phyloP scores from a whole-genome alignment of 1,140 invertebrate genomes.

The Drosophila saltans region DNA sequence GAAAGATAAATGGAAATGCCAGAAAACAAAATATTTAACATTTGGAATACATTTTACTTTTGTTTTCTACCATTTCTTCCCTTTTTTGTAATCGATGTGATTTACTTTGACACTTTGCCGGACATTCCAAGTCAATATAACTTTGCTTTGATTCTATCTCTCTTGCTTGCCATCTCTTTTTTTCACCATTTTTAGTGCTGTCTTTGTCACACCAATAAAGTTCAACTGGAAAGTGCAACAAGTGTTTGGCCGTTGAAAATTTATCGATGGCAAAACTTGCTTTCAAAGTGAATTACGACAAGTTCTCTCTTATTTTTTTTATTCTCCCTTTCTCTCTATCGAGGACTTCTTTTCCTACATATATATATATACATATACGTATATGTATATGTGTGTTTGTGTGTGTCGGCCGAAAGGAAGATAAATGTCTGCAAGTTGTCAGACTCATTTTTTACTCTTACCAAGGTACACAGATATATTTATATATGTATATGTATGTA shows the following conservation, averaged over 20 bases:
- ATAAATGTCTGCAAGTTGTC: conserved; percentile 66
- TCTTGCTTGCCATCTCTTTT: neutral
- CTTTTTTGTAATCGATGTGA: conserved; percentile 47
- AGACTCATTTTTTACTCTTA: conserved; percentile 2
- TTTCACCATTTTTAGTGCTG: neutral
- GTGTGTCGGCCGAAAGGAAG: conserved; percentile 47
- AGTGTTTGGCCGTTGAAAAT: conserved; percentile 68
- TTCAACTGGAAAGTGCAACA: conserved; percentile 58
- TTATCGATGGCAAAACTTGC: conserved; percentile 72
- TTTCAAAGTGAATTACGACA: conserved; percentile 76
- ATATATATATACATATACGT: neutral
- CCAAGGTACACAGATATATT: conserved; percentile 9
- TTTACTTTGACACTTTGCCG: conserved; percentile 55
- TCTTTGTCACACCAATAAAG: neutral
- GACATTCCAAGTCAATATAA: neutral
- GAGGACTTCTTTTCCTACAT: conserved; percentile 26
- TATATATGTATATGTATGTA: conserved; percentile 5
- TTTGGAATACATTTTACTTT: neutral
- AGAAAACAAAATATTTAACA: neutral
- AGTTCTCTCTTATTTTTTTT: conserved; percentile 48
- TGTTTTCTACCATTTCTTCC: neutral
- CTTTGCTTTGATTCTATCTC: neutral
- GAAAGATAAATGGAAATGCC: neutral
- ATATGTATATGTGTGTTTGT: neutral
- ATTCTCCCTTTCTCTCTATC: conserved; percentile 17